Percentiles rank a stretch among this genome's conserved stretches.
These are phyloP conservation scores for Nannospalax galili DNA, from an alignment of 2,113 vertebrate species.

Conservation along the genomic window DNA sequence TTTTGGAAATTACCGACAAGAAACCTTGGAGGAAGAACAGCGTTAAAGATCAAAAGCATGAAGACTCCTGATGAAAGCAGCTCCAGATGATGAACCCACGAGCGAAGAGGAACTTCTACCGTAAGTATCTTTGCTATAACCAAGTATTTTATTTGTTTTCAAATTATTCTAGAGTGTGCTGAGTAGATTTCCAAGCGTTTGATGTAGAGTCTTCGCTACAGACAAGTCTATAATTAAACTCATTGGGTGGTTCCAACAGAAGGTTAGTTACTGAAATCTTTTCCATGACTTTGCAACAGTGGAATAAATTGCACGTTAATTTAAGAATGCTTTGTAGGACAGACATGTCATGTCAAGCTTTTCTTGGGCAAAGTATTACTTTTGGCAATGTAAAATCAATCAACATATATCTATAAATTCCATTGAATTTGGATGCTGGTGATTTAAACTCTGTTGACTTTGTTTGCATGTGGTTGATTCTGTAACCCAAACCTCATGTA, in stretches of 20 bases:
- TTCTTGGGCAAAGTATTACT: not conserved
- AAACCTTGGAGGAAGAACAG: conserved; percentile 74
- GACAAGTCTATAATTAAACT: conserved; percentile 72
- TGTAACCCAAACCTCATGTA: not conserved
- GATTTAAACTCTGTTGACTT: conserved; percentile 4
- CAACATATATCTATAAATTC: conserved; percentile 6
- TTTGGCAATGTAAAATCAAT: not conserved
- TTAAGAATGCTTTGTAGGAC: conserved; percentile 4
- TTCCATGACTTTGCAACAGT: conserved; percentile 55
- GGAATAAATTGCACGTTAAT: conserved; percentile 49
- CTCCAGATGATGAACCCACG: conserved; percentile 89
- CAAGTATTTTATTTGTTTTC: conserved; percentile 57
- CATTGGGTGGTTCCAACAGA: conserved; percentile 56
- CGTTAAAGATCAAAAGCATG: conserved; percentile 84
- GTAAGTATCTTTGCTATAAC: conserved; percentile 81
- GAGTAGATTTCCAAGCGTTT: conserved; percentile 59
- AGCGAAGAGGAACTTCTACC: conserved; percentile 86
- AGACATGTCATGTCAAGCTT: conserved; percentile 5
- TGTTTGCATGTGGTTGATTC: conserved; percentile 20
- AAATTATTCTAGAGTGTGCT: not conserved
- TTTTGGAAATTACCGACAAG: conserved; percentile 79
- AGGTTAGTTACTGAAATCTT: conserved; percentile 54
- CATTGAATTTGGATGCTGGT: not conserved
- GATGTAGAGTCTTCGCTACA: conserved; percentile 51
- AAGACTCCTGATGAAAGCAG: conserved; percentile 85